Conservation (phyloP, 2,113 vertebrate species). For the Melospiza melodia region DNA sequence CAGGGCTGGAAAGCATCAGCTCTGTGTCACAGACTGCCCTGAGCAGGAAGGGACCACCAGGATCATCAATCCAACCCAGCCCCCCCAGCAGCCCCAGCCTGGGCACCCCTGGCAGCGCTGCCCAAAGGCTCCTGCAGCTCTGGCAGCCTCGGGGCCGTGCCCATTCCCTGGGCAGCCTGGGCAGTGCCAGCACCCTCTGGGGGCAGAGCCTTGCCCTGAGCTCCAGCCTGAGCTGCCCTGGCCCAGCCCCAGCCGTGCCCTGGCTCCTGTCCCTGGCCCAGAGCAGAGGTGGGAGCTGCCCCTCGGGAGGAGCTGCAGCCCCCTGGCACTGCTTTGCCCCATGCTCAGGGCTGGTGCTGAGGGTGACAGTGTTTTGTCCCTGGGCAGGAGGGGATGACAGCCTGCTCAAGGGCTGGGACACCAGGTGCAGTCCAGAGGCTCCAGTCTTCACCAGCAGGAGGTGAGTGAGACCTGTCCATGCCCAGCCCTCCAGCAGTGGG, state of each 20-base stretch:
- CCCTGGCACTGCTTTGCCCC: not conserved
- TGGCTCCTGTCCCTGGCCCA: not conserved
- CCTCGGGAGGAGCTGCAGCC: not conserved
- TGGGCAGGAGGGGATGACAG: conserved; percentile 91
- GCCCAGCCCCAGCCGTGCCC: not conserved
- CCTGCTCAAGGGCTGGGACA: conserved; percentile 92
- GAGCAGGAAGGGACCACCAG: not conserved
- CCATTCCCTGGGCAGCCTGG: not conserved
- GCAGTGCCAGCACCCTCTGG: not conserved
- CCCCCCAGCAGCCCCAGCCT: not conserved
- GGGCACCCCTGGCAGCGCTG: not conserved
- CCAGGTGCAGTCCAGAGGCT: conserved; percentile 64
- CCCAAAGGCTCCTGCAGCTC: not conserved
- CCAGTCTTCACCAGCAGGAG: conserved; percentile 84
- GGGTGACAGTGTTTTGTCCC: not conserved
- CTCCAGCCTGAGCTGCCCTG: not conserved
- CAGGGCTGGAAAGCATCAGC: not conserved
- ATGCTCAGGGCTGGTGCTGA: not conserved
- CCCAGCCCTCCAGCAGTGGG: not conserved
- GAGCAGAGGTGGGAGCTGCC: rapidly evolving
- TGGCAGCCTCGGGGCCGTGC: not conserved
- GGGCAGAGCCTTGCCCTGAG: not conserved
- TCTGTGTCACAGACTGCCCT: not conserved
- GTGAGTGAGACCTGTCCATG: conserved; percentile 31
- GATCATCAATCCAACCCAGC: rapidly evolving